Evolutionary conservation across 1,140 invertebrate genomes (phyloP).

Genomic region (Drosophila hydei): DNA sequence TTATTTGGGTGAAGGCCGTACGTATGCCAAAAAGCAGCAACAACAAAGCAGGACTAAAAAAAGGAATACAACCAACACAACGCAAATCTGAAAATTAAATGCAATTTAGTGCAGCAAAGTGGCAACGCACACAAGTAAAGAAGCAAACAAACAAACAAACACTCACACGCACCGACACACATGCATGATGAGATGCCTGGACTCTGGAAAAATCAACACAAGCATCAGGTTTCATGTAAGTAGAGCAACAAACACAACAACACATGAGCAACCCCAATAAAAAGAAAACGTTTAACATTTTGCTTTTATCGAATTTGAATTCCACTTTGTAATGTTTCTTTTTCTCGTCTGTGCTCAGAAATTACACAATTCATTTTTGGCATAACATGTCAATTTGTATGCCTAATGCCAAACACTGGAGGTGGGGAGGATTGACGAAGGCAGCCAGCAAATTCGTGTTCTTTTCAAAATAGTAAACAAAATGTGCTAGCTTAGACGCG

Average conservation of each 20-base stretch:
- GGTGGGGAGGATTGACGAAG: constrained; percentile 1
- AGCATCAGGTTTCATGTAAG: constrained; percentile 53
- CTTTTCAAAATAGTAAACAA: constrained; percentile 40
- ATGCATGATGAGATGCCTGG: constrained; percentile 10
- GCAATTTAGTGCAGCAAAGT: constrained; percentile 81
- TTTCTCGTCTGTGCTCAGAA: constrained; percentile 23
- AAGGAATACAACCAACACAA: constrained; percentile 40
- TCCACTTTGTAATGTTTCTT: constrained; percentile 23
- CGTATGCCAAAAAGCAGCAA: constrained; percentile 32
- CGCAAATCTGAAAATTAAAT: constrained; percentile 78
- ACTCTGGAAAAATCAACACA: constrained; percentile 42
- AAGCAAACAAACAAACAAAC: constrained; percentile 41
- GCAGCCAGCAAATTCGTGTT: constrained; percentile 24
- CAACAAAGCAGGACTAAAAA: constrained; percentile 24
- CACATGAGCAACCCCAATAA: constrained; percentile 34
- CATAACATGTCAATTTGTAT: constrained; percentile 79
- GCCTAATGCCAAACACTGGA: constrained; percentile 31
- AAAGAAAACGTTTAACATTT: constrained; percentile 51
- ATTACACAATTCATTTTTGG: constrained; percentile 79
- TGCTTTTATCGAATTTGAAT: constrained; percentile 40
- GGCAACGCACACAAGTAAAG: constrained; percentile 56
- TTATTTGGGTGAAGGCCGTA: constrained; percentile 77
- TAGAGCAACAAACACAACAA: constrained; percentile 18
- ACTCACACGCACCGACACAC: constrained; percentile 43
- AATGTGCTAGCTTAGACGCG: constrained; percentile 65